Evolutionary conservation across 2,113 vertebrate species (phyloP).

Genomic region (Neogale vison): DNA sequence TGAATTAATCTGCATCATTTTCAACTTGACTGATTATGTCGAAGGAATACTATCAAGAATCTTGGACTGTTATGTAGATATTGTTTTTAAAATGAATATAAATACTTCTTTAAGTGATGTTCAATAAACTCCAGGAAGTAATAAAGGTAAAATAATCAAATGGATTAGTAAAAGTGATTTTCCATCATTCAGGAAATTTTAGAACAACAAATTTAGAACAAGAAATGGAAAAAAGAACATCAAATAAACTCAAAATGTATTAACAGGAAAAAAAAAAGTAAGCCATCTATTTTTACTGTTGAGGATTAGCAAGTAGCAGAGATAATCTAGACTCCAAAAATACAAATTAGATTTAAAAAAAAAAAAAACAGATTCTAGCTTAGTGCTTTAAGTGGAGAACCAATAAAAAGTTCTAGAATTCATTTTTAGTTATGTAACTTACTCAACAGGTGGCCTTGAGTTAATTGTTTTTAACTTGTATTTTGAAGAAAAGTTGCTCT

Average conservation of each 20-base stretch:
- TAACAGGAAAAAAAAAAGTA: not conserved
- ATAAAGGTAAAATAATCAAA: not conserved
- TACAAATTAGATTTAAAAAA: not conserved
- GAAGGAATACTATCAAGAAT: not conserved
- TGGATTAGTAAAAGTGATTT: conserved; percentile 38
- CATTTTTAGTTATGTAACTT: not conserved
- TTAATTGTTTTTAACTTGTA: not conserved
- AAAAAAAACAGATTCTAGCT: not conserved
- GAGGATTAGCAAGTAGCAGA: not conserved
- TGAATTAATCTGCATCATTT: conserved; percentile 47
- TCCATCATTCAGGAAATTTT: not conserved
- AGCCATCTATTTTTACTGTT: not conserved
- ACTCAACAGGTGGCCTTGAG: not conserved
- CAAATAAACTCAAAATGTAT: not conserved
- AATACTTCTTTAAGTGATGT: not conserved
- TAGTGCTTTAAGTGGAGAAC: not conserved
- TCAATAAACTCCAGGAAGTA: not conserved
- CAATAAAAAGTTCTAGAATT: not conserved
- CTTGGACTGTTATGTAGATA: not conserved
- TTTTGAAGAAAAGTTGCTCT: conserved; percentile 28
- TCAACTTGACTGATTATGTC: conserved; percentile 11
- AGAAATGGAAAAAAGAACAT: not conserved
- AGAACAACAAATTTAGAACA: not conserved
- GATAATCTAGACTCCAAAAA: not conserved
- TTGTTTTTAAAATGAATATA: not conserved